Evolutionary conservation across 2,113 vertebrate species (phyloP).

Genomic region (Cebus imitator): DNA sequence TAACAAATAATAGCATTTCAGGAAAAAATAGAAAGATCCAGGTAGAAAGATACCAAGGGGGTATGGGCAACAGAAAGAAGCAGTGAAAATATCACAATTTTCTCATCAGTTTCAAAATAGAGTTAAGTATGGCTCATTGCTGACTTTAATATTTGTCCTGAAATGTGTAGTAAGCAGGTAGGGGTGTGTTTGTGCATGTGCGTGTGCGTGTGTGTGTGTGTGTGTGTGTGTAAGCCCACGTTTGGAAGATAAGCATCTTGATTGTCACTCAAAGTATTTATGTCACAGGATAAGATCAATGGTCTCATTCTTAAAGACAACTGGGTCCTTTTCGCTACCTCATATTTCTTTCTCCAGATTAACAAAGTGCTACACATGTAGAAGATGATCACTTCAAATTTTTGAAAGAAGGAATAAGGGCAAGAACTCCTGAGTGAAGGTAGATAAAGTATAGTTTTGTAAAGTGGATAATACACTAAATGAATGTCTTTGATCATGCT

Average conservation of each 20-base stretch:
- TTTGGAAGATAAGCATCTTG: background rate
- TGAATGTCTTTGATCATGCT: background rate
- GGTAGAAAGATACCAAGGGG: too few relatives aligned
- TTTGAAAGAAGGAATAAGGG: background rate
- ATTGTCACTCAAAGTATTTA: background rate
- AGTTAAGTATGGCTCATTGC: background rate
- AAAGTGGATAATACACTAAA: background rate
- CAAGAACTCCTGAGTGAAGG: background rate
- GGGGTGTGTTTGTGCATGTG: background rate
- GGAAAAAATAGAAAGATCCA: background rate
- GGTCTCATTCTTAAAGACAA: background rate
- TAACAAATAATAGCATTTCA: background rate
- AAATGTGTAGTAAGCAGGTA: background rate
- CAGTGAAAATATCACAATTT: background rate
- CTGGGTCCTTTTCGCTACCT: background rate
- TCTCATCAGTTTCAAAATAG: background rate
- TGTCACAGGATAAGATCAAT: background rate
- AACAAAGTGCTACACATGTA: background rate
- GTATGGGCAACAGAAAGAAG: background rate
- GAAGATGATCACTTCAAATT: background rate
- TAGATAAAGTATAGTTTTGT: background rate
- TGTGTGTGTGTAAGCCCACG: accelerated
- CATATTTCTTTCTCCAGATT: background rate
- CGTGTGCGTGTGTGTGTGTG: background rate
- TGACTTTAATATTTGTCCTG: background rate